phyloP scores from a whole-genome alignment of 2,888 invertebrate genomes.

The Stenodera caucasica region DNA sequence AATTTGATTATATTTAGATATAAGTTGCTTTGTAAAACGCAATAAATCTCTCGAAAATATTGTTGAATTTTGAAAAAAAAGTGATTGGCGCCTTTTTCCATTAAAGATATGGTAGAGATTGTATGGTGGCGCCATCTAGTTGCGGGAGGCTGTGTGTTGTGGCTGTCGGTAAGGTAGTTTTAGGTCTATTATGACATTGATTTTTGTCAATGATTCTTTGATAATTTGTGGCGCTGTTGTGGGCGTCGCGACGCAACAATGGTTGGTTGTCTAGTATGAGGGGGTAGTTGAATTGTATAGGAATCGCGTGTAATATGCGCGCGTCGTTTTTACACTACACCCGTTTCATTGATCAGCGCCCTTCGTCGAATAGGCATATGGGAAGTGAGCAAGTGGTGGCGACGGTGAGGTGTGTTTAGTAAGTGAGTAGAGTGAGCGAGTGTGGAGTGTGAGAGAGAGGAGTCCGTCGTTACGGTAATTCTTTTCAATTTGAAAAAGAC shows the following conservation, averaged over 20 bases:
- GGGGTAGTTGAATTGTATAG: constrained; percentile 37
- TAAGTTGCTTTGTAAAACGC: constrained; percentile 4
- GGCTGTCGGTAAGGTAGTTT: neutral
- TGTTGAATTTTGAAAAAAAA: too few relatives aligned
- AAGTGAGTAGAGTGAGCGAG: constrained; percentile 37
- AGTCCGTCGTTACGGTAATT: too few relatives aligned
- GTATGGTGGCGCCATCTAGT: neutral
- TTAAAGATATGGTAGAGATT: too few relatives aligned
- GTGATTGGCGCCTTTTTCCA: too few relatives aligned
- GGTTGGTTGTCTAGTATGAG: constrained; percentile 23
- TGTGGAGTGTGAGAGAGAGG: constrained; percentile 43
- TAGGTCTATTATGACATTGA: too few relatives aligned
- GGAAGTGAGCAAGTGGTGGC: constrained; percentile 31
- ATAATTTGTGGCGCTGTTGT: neutral
- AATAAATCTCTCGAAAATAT: neutral
- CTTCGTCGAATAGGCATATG: constrained; percentile 14
- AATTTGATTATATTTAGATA: neutral
- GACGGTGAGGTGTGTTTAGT: constrained; percentile 30
- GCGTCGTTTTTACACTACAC: constrained; percentile 52
- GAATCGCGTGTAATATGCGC: constrained; percentile 48
- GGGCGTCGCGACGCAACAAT: neutral
- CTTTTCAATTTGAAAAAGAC: too few relatives aligned
- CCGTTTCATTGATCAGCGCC: constrained; percentile 57
- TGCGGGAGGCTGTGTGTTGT: neutral
- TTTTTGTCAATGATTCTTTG: too few relatives aligned